These are phyloP conservation scores for Arctia plantaginis DNA, from an alignment of 2,888 invertebrate species.

Conservation along the genomic window DNA sequence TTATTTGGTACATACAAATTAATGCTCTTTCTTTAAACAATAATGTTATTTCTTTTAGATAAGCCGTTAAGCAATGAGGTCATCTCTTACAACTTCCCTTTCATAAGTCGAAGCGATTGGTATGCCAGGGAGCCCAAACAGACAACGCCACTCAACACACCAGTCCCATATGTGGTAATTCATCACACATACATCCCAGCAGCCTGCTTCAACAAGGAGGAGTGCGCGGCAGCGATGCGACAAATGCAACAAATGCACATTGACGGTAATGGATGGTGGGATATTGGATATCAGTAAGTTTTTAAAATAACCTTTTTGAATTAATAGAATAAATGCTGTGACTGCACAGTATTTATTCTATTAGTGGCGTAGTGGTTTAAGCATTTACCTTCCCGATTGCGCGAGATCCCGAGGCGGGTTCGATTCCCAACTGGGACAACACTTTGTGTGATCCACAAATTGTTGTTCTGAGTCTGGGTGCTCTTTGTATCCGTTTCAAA, in stretches of 20 bases:
- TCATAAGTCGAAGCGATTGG: slow-evolving; percentile 86
- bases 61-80: background rate
- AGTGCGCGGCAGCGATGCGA: slow-evolving; percentile 87
- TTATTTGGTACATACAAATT: no score
- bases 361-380: no score
- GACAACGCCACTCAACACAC: slow-evolving; percentile 79
- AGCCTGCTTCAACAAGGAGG: slow-evolving; percentile 83
- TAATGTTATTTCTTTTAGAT: background rate
- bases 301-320: background rate
- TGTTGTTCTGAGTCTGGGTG: no score
- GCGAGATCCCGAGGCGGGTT: no score
- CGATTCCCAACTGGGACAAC: no score
- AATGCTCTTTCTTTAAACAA: no score
- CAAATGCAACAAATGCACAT: slow-evolving; percentile 89
- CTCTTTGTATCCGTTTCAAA: no score
- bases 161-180: slow-evolving; percentile 90
- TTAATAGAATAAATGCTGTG: background rate
- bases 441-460: no score
- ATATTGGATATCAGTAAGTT: slow-evolving; percentile 87
- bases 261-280: slow-evolving; percentile 87
- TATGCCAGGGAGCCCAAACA: slow-evolving; percentile 84
- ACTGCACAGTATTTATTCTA: no score
- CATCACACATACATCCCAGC: slow-evolving; percentile 89
- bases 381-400: no score
- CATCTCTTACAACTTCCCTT: slow-evolving; percentile 55